Percentiles rank a stretch among this genome's conserved stretches.
Conservation (phyloP, 2,888 invertebrate species). For the Tinea pellionella region DNA sequence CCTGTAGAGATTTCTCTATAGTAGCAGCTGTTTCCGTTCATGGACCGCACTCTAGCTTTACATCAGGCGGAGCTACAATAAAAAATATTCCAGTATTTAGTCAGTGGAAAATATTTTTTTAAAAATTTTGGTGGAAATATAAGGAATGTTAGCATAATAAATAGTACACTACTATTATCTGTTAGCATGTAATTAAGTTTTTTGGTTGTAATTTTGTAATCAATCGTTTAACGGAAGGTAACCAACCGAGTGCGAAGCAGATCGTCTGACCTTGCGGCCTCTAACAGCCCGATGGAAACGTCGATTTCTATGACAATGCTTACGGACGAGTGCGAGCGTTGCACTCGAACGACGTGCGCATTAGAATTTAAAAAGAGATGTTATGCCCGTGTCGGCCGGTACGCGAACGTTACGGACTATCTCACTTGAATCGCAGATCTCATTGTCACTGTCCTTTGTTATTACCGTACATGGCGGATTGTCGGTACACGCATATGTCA, state of each 20-base stretch:
- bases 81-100: no score
- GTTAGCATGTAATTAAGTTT: background rate
- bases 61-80: no score
- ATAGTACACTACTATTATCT: background rate
- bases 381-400: slow-evolving; percentile 48
- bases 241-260: slow-evolving; percentile 23
- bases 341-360: slow-evolving; percentile 58
- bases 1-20: no score
- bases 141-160: no score
- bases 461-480: background rate
- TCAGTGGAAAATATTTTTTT: no score
- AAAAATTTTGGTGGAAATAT: no score
- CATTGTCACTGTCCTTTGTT: slow-evolving; percentile 2
- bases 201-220: slow-evolving; percentile 1
- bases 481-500: background rate
- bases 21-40: no score
- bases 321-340: slow-evolving; percentile 48
- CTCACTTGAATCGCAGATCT: background rate
- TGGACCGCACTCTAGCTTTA: no score
- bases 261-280: slow-evolving; percentile 23
- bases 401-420: slow-evolving; percentile 18
- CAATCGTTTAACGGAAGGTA: slow-evolving; percentile 1
- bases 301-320: slow-evolving; percentile 60
- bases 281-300: slow-evolving; percentile 35
- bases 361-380: slow-evolving; percentile 61